Percentiles rank a stretch among this genome's conserved stretches.
phyloP scores from a whole-genome alignment of 1,140 invertebrate genomes.

The Drosophila rufa region DNA sequence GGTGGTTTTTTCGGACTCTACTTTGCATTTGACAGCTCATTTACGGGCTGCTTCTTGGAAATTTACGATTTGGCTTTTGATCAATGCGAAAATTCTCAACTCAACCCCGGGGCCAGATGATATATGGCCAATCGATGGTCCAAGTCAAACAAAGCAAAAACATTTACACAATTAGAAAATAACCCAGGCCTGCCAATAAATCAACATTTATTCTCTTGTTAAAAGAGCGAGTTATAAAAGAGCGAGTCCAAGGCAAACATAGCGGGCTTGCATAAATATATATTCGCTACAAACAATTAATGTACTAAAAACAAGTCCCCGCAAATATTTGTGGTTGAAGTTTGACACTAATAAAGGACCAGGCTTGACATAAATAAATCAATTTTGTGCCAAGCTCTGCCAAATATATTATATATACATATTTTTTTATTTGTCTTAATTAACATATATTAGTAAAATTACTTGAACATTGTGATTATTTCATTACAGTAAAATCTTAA shows the following conservation, averaged over 20 bases:
- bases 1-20: conserved; percentile 31
- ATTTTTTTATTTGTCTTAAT: no score
- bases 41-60: conserved; percentile 26
- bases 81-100: conserved; percentile 39
- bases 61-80: conserved; percentile 43
- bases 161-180: conserved; percentile 57
- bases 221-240: conserved; percentile 1
- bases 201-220: conserved; percentile 23
- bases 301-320: conserved; percentile 18
- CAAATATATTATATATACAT: no score
- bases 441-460: no score
- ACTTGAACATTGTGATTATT: neutral
- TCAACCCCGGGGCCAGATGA: conserved; percentile 31
- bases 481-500: conserved; percentile 1
- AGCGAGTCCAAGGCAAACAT: neutral
- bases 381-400: no score
- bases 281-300: conserved; percentile 37
- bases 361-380: neutral
- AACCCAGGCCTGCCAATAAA: conserved; percentile 44
- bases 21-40: conserved; percentile 53
- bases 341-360: neutral
- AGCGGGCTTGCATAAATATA: conserved; percentile 24
- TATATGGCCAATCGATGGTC: conserved; percentile 53
- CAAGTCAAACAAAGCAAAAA: conserved; percentile 31
- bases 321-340: conserved; percentile 3